Conservation (phyloP, 2,113 vertebrate genomes). For the Onychostruthus taczanowskii region DNA sequence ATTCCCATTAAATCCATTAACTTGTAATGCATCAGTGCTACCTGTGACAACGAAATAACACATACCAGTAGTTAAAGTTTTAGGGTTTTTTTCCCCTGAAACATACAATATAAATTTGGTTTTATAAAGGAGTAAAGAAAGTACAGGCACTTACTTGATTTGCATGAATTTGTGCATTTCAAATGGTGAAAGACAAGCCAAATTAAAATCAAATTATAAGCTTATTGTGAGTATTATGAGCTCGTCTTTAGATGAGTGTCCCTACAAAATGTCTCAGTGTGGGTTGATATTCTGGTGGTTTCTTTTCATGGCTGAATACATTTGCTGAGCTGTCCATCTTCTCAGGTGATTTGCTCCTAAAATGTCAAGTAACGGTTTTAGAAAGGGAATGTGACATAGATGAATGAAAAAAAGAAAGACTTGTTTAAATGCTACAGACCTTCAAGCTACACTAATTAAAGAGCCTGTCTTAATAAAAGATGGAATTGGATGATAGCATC, state of each 20-base stretch:
- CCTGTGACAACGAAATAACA: neutral
- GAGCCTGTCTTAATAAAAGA: neutral
- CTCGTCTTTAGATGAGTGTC: neutral
- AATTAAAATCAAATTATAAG: neutral
- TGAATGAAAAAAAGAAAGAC: neutral
- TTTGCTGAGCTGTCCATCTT: neutral
- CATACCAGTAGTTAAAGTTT: neutral
- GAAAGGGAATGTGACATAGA: neutral
- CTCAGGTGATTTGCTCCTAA: neutral
- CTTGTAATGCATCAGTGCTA: neutral
- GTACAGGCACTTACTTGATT: neutral
- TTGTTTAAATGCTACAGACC: neutral
- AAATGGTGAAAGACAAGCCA: neutral
- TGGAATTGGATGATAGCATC: neutral
- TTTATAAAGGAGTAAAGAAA: neutral
- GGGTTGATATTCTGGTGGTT: neutral
- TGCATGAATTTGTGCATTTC: neutral
- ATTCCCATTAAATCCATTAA: neutral
- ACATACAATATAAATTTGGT: neutral
- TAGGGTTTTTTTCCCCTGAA: neutral
- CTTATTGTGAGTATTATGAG: neutral
- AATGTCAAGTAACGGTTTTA: neutral
- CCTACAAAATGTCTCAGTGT: fast-evolving
- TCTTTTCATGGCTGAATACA: neutral
- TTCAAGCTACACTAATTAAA: neutral